Evolutionary conservation across 1,140 invertebrate genomes (phyloP), one percentile per base, ranked within the genome.

Genomic region (Augochlora pura): DNA sequence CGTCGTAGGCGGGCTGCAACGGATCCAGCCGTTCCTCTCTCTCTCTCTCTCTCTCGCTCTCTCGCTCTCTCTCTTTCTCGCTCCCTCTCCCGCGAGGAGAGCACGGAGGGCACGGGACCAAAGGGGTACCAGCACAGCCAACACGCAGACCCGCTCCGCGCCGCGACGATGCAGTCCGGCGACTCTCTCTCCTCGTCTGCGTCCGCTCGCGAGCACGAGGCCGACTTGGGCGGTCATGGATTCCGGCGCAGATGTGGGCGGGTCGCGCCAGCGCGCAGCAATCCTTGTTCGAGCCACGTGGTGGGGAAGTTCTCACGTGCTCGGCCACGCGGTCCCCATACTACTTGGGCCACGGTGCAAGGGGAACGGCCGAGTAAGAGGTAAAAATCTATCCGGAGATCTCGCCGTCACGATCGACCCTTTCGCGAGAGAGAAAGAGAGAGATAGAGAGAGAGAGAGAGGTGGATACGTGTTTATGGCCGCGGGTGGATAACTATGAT

Each of bases 221-320:
- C 69, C 64, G 70, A 79, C 81, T 83, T 80, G 83, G 86, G 83
- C 88, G 87, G 85, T 88, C 77, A 78, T 82, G 85, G 77, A 84
- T 88, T 68, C 63, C 70, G 85, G 83, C 88, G 88, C 85, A 81
- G 80, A 78, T 84, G 89, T 90, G 89, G 89, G 89, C 90, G 89
- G 87, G 81, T 87, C 88, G 82, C 87, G 88, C 85, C 80, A 77
- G 84, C 86, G 90, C 90, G 82, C 76, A 78, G 80, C 77, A 76
- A 59, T 1, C 23, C 59, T 42, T 49, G 32, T 16, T 39, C 14
- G 39, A 21, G 60, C 49, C 57, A 64, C 52, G 79, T 80, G 84
- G 89, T 85, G 89, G 90, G 88, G 82, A 69, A 49, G 52, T 82
- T 89, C 88, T 91, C 91, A 92, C 90, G 91, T 92, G 90, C 88